Evolutionary conservation across 2,797 vertebrate species (phyloP).

Genomic region (Myoxocephalus aenaeus): DNA sequence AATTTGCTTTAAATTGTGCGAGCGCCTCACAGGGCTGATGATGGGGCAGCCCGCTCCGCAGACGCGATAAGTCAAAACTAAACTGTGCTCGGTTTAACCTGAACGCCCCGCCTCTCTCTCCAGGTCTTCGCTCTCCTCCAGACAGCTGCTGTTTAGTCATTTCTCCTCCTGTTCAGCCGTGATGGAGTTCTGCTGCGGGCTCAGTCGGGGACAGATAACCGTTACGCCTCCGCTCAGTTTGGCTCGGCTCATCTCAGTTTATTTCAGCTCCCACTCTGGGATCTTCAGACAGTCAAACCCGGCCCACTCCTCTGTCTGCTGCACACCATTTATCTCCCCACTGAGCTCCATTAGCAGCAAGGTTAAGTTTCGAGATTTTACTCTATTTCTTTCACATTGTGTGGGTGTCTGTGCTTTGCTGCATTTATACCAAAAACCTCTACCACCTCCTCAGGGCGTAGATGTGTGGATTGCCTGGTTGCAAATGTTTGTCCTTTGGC

Average conservation of each 20-base stretch:
- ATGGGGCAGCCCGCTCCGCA: slow-evolving; percentile 13
- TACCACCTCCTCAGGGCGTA: neutral
- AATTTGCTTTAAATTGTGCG: slow-evolving; percentile 62
- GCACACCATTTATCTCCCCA: slow-evolving; percentile 54
- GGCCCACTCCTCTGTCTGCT: slow-evolving; percentile 69
- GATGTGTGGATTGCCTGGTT: neutral
- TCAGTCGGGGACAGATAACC: slow-evolving; percentile 61
- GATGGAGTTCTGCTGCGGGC: slow-evolving; percentile 58
- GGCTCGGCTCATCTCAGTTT: slow-evolving; percentile 51
- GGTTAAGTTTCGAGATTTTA: slow-evolving; percentile 21
- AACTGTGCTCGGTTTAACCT: slow-evolving; percentile 40
- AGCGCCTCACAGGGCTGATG: slow-evolving; percentile 45
- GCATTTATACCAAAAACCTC: neutral
- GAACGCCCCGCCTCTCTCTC: slow-evolving; percentile 22
- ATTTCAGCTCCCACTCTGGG: slow-evolving; percentile 62
- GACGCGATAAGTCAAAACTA: slow-evolving; percentile 26
- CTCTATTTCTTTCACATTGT: slow-evolving; percentile 7
- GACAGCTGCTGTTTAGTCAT: slow-evolving; percentile 62
- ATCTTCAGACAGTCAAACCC: slow-evolving; percentile 52
- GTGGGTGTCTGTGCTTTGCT: slow-evolving; percentile 35
- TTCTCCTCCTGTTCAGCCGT: slow-evolving; percentile 52
- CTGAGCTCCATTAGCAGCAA: slow-evolving; percentile 45
- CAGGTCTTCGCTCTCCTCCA: slow-evolving; percentile 45
- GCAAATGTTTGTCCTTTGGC: neutral
- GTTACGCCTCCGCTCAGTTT: slow-evolving; percentile 62